Evolutionary conservation across 2,113 vertebrate species (phyloP), one percentile per base, ranked within the genome.

Genomic region (Mohoua ochrocephala): DNA sequence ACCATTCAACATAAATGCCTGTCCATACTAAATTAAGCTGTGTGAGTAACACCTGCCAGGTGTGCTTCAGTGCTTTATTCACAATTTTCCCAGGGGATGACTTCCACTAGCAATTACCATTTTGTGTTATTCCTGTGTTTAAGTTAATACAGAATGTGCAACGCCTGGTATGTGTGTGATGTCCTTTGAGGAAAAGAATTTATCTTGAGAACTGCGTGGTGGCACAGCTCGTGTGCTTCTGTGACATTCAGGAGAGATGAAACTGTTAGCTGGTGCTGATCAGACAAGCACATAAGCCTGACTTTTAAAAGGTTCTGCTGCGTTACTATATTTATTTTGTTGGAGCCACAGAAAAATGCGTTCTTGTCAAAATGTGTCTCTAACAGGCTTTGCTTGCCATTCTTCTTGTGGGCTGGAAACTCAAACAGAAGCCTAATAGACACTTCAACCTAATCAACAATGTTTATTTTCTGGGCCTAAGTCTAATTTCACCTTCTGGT

Each of bases 291-390:
- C 90, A 87, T 67, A 94, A 91, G 69, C 92, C 88, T 83, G 93
- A 87, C 80, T 96, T 95, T 87, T 91, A 84, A 95, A 94, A 86
- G 76, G 86, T 79, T 94, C 87, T 87, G 93, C 79, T 87, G n/a
- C 0, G 7, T 92, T 96, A 73, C 88, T 89, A 60, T 92, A 87
- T 96, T 92, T 96, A 86, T 92, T 94, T 94, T 84, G 68, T 78
- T 87, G 73, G 65, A 96, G 49, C 47, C 65, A 69, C 28, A 11
- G 57, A 91, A 91, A 96, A 94, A 93, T 74, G 52, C 23, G 4
- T 89, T 86, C 79, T 87, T 94, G 93, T 96, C 91, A 96, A 96
- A 95, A 96, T 56, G 60, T 95, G 85, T 91, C 91, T 87, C 78
- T 79, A 93, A 89, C 60, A 97, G 80, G 76, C 56, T 89, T 76